phyloP scores from a whole-genome alignment of 1,140 invertebrate genomes.

The Drosophila teissieri region DNA sequence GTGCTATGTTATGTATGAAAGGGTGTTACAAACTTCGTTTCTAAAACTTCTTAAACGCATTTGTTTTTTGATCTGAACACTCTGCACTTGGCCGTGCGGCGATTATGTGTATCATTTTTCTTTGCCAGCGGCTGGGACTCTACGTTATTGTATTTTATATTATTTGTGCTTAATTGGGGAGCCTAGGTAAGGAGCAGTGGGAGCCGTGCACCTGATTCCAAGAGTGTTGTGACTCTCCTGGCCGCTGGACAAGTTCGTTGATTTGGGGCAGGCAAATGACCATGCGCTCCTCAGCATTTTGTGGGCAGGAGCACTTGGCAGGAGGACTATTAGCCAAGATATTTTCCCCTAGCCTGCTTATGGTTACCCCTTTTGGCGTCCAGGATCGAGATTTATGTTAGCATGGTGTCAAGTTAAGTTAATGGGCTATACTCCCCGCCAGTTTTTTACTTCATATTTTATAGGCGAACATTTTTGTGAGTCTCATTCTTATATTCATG shows the following conservation, averaged over 20 bases:
- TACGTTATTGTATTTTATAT: slow-evolving; percentile 73
- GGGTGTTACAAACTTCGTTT: not conserved
- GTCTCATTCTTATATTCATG: slow-evolving; percentile 1
- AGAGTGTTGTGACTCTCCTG: slow-evolving; percentile 53
- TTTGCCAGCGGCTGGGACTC: slow-evolving; percentile 63
- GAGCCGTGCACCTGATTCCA: slow-evolving; percentile 66
- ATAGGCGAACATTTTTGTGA: slow-evolving; percentile 32
- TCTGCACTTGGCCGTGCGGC: slow-evolving; percentile 24
- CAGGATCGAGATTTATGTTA: slow-evolving; percentile 70
- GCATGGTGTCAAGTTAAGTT: slow-evolving; percentile 75
- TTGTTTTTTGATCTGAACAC: slow-evolving; percentile 9
- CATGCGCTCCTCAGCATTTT: slow-evolving; percentile 35
- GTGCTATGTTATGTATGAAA: no score
- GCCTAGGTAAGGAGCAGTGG: not conserved
- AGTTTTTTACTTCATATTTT: slow-evolving; percentile 14
- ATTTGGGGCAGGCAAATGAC: slow-evolving; percentile 77
- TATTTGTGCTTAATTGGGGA: slow-evolving; percentile 74
- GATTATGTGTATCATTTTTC: slow-evolving; percentile 77
- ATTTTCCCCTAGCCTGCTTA: slow-evolving; percentile 22
- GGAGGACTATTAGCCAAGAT: slow-evolving; percentile 65
- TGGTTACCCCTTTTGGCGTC: not conserved
- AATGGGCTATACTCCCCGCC: slow-evolving; percentile 67
- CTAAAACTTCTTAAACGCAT: not conserved
- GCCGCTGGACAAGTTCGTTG: slow-evolving; percentile 68
- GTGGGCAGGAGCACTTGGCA: slow-evolving; percentile 49